Evolutionary conservation across 2,797 vertebrate genomes (phyloP).

Genomic region (Perodicticus potto): DNA sequence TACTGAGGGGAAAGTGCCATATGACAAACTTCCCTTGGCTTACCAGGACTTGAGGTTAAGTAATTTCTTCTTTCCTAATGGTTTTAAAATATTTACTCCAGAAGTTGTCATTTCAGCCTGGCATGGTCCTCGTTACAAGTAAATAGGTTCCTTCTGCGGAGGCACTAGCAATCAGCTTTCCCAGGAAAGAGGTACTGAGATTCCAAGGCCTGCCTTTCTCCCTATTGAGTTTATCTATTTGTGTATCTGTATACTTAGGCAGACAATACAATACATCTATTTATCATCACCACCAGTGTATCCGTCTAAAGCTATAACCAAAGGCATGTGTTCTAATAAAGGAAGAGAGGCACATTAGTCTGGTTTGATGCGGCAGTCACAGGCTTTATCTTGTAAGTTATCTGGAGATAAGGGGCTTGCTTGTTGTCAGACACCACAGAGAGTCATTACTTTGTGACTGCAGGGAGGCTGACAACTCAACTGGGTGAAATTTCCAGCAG

Average conservation of each 20-base stretch:
- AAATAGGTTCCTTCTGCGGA: neutral
- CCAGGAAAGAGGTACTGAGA: slow-evolving; percentile 16
- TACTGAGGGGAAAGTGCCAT: slow-evolving; percentile 59
- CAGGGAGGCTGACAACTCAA: neutral
- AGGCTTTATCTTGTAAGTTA: neutral
- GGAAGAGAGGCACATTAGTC: neutral
- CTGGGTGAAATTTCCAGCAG: neutral
- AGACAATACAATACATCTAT: neutral
- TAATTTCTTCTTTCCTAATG: slow-evolving; percentile 54
- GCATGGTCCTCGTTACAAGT: slow-evolving; percentile 56
- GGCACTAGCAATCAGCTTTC: slow-evolving; percentile 41
- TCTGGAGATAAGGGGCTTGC: slow-evolving; percentile 46
- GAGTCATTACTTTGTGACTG: neutral
- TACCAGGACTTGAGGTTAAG: slow-evolving; percentile 68
- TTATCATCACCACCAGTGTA: neutral
- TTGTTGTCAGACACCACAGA: neutral
- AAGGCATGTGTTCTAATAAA: slow-evolving; percentile 58
- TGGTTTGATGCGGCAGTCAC: neutral
- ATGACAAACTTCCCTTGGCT: slow-evolving; percentile 73
- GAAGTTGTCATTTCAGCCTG: slow-evolving; percentile 69
- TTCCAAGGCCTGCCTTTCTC: slow-evolving; percentile 58
- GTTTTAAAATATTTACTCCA: slow-evolving; percentile 72
- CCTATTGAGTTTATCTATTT: neutral
- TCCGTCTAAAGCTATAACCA: neutral
- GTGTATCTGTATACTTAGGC: slow-evolving; percentile 31